These are phyloP conservation scores for Selene dorsalis DNA, from an alignment of 2,797 vertebrate genomes.

Conservation along the genomic window DNA sequence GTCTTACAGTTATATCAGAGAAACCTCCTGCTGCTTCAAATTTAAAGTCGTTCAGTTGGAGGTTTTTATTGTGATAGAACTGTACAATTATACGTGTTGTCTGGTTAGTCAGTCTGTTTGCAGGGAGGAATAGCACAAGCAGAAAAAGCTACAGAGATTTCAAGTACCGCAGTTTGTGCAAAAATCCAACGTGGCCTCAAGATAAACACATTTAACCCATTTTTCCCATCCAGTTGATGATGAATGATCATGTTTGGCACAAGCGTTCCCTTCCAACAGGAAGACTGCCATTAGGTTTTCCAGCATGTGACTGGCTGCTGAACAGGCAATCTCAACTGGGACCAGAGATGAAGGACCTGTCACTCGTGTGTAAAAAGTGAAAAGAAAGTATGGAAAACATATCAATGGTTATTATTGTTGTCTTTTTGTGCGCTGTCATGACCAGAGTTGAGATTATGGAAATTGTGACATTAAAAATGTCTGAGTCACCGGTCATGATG, in stretches of 20 bases:
- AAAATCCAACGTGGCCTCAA: background rate
- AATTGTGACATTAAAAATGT: background rate
- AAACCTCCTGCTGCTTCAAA: background rate
- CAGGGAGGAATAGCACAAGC: background rate
- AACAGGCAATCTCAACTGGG: background rate
- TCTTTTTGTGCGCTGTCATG: background rate
- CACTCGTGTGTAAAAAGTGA: background rate
- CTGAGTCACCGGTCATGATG: background rate
- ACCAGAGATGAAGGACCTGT: background rate
- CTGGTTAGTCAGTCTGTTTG: background rate
- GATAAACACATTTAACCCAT: background rate
- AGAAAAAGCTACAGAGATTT: background rate
- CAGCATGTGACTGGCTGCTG: background rate
- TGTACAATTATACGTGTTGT: background rate
- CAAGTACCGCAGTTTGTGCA: background rate
- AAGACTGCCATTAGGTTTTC: background rate
- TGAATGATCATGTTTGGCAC: background rate
- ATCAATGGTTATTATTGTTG: background rate
- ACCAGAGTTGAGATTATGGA: background rate
- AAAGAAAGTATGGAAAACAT: background rate
- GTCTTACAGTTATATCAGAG: background rate
- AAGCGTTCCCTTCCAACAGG: no score
- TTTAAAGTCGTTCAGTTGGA: background rate
- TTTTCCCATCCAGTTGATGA: no score
- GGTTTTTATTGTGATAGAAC: background rate